Evolutionary conservation across 2,113 vertebrate genomes (phyloP), one percentile per base, ranked within the genome.

Genomic region (Hippocampus abdominalis): DNA sequence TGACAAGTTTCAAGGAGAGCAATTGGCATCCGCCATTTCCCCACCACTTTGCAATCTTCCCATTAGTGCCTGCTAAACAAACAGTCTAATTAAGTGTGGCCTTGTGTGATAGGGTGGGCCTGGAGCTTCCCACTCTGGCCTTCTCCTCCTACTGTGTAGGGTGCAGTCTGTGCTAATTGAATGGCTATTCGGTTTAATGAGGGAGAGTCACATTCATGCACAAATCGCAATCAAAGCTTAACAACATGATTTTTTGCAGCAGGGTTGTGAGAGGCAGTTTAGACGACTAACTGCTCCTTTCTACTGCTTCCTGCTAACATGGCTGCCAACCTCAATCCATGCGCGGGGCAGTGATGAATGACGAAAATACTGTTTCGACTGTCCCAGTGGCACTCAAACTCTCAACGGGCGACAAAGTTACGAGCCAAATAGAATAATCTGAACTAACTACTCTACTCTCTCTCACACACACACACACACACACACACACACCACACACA

Each of bases 1-100:
- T 49, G 12, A 48, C 68, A 71, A 32, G 69, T 81, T 83, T 86
- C 84, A 88, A 87, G 83, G 78, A 86, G 79, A 87, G 44, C 68
- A 56, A 71, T 69, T 62, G 48, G 70, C 75, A 68, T 54, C 66
- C 20, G 25, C 66, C 57, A 8, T 69, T 76, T 73, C 54, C 40
- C 65, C 51, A 51, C 69, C 56, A 39, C n/a, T 57, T 72, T 15
- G 1, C 78, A 54, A 64, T 69, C 68, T 60, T 69, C 60, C 70
- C 76, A 83, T 87, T 83, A 80, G 70, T 78, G 59, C 32, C 72
- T 20, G 76, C 81, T 80, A 82, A 88, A 84, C 87, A 91, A 90
- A 87, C 84, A 82, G 64, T 48, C 78, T 86, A 87, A 90, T 90
- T 87, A 86, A 83, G 77, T 72, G 75, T 74, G 76, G 79, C 88